Conservation (phyloP, 37 sponge, comb jelly and placozoan genomes). For the Geodia barretti region DNA sequence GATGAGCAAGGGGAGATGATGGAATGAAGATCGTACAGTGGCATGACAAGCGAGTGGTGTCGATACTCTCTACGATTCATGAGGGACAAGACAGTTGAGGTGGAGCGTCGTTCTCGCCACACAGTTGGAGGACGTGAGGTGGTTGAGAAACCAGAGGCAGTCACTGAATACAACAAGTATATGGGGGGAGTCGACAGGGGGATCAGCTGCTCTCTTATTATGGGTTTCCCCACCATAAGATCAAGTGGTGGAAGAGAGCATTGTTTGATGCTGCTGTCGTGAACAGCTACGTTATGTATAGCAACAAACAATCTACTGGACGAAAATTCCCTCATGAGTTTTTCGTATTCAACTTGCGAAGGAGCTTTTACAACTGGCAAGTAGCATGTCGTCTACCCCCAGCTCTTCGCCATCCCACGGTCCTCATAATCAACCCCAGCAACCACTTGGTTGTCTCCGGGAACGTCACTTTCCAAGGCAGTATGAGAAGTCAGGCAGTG, state of each 20-base stretch:
- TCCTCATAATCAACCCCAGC: background rate
- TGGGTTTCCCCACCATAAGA: slow-evolving; percentile 1
- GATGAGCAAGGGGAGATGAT: no score
- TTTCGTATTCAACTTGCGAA: slow-evolving; percentile 14
- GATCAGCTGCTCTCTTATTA: slow-evolving; percentile 36
- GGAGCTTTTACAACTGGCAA: background rate
- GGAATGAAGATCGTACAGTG: no score
- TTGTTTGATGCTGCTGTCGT: slow-evolving; percentile 8
- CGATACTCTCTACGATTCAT: no score
- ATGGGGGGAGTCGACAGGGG: no score
- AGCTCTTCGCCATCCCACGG: background rate
- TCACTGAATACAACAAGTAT: slow-evolving; percentile 25
- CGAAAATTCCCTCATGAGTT: slow-evolving; percentile 10
- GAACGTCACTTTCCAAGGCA: slow-evolving; percentile 17
- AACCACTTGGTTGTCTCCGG: background rate
- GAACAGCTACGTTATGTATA: slow-evolving; percentile 29
- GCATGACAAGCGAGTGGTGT: no score
- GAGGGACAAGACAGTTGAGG: no score
- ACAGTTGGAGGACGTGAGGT: slow-evolving; percentile 10
- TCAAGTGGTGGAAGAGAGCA: slow-evolving; percentile 27
- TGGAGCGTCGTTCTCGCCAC: no score
- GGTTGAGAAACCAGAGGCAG: slow-evolving; percentile 11
- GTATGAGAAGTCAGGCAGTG: background rate
- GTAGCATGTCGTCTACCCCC: background rate
- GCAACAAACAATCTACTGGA: background rate